Percentiles rank a stretch among this genome's conserved stretches.
Evolutionary conservation across 2,113 vertebrate genomes (phyloP).

Genomic region (Ornithorhynchus anatinus): DNA sequence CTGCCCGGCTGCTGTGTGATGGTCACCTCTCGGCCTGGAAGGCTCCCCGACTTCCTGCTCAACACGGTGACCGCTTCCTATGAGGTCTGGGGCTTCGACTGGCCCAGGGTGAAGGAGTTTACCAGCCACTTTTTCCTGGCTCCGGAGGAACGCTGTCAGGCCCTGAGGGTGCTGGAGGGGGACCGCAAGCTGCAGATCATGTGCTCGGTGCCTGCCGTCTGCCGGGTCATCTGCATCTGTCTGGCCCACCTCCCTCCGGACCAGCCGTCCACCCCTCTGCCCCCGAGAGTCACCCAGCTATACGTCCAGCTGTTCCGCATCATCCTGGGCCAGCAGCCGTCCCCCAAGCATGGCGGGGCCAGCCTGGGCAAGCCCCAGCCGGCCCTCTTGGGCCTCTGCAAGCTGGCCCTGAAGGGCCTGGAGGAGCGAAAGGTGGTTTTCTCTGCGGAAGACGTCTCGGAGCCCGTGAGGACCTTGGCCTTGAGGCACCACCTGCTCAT

Average conservation of each 20-base stretch:
- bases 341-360: neutral
- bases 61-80: slow-evolving; percentile 59
- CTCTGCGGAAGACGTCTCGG: slow-evolving; percentile 65
- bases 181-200: slow-evolving; percentile 77
- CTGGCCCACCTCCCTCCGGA: slow-evolving; percentile 72
- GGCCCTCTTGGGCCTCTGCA: slow-evolving; percentile 72
- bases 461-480: slow-evolving; percentile 70
- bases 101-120: slow-evolving; percentile 73
- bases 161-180: slow-evolving; percentile 66
- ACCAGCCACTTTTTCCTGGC: slow-evolving; percentile 72
- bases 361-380: slow-evolving; percentile 37
- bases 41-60: slow-evolving; percentile 65
- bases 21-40: slow-evolving; percentile 81
- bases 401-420: slow-evolving; percentile 79
- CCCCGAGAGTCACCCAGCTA: slow-evolving; percentile 81
- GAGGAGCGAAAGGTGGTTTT: slow-evolving; percentile 79
- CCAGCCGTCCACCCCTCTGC: slow-evolving; percentile 51
- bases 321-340: slow-evolving; percentile 40
- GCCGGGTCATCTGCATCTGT: slow-evolving; percentile 82
- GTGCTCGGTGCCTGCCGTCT: slow-evolving; percentile 83
- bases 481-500: slow-evolving; percentile 69
- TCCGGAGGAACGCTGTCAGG: slow-evolving; percentile 43
- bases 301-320: slow-evolving; percentile 79
- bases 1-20: slow-evolving; percentile 85
- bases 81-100: slow-evolving; percentile 82